Evolutionary conservation across 2,113 vertebrate genomes (phyloP), one percentile per base, ranked within the genome.

Genomic region (Siphamia tubifer): DNA sequence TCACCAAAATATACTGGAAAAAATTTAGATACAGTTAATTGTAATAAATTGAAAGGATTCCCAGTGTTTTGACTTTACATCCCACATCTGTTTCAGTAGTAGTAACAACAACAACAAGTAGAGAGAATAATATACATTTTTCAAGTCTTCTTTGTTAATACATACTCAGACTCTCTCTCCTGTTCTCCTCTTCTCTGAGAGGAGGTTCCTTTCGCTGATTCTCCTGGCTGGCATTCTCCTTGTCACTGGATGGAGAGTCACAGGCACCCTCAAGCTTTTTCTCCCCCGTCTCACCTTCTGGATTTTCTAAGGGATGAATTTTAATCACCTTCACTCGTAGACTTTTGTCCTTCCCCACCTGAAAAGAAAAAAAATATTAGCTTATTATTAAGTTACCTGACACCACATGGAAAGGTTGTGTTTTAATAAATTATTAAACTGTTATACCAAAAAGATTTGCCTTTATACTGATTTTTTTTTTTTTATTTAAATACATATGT

Each of bases 211-310:
- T 96, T 78, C 92, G 92, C 74, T 93, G 95, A 86, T 92, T 96
- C 78, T 98, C 96, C 60, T 97, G 96, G 75, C 92, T 93, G 48
- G 96, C 93, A 6, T 99, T 99, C 72, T 99, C 98, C 79, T 99
- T 99, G 87, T 99, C 97, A 45, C 98, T 99, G 60, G 98, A 99
- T 0, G 96, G 98, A 49, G 98, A 99, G 81, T 99, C 96, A 23
- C 98, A 99, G 7, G 95, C 91, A 6, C 94, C 95, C 0, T 98
- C 94, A 21, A 96, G 87, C 81, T 98, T 99, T 87, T 98, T 99
- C 77, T 96, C 95, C 0, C 87, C 79, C 0, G 90, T 55, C 15
- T 96, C 94, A 12, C 95, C 93, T 0, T 95, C 93, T 2, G 48
- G 84, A 31, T 92, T 94, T 77, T 98, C 96, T 57, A 97, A 79